Evolutionary conservation across 2,113 vertebrate genomes (phyloP).

Genomic region (Cariama cristata): DNA sequence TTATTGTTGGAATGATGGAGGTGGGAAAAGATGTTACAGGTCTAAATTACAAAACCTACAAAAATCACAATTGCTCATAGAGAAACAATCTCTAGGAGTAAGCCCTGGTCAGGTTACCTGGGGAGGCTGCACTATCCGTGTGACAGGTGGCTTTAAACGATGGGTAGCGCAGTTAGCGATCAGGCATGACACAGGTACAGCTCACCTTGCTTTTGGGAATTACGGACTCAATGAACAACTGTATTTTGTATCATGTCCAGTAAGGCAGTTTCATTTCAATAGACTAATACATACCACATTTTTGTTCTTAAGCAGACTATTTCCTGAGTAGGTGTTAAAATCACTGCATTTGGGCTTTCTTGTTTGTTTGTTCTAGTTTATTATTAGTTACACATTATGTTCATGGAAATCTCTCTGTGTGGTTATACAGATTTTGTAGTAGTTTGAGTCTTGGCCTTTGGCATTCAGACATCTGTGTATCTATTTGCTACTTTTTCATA

Average conservation of each 20-base stretch:
- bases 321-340: not conserved
- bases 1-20: not conserved
- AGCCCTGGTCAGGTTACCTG: not conserved
- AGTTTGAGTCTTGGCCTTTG: not conserved
- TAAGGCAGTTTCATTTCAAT: no score
- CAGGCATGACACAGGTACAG: not conserved
- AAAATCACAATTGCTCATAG: not conserved
- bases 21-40: not conserved
- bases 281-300: not conserved
- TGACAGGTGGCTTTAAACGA: not conserved
- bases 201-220: not conserved
- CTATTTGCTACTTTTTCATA: not conserved
- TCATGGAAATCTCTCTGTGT: not conserved
- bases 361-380: not conserved
- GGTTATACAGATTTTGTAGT: not conserved
- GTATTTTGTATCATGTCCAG: not conserved
- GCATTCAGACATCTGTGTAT: not conserved
- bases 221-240: not conserved
- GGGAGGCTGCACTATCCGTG: not conserved
- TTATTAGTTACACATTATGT: not conserved
- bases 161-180: not conserved
- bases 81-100: not conserved
- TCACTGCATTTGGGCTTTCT: not conserved
- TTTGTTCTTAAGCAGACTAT: not conserved
- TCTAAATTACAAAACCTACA: not conserved